phyloP scores from a whole-genome alignment of 2,113 vertebrate species.

The Mionectes macconnelli region DNA sequence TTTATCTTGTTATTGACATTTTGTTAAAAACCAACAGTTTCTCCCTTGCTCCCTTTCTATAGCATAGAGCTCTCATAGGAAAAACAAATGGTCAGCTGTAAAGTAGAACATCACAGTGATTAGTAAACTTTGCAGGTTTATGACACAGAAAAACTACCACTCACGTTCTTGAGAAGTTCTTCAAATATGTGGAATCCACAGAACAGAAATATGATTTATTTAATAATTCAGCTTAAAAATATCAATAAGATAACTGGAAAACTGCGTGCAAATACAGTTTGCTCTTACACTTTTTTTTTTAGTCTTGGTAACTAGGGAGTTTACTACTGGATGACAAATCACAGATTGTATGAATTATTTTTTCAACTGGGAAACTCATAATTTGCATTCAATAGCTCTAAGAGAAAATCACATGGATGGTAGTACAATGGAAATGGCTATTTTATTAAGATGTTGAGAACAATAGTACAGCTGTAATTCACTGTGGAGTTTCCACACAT shows the following conservation, averaged over 20 bases:
- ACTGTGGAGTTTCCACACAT: constrained; percentile 17
- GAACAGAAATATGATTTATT: neutral
- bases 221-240: neutral
- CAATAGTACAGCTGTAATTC: constrained; percentile 50
- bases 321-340: constrained; percentile 27
- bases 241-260: neutral
- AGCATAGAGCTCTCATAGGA: neutral
- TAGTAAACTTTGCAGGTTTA: neutral
- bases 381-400: constrained; percentile 25
- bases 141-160: neutral
- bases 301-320: neutral
- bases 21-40: neutral
- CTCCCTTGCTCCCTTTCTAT: neutral
- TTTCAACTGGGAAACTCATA: constrained; percentile 19
- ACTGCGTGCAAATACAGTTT: neutral
- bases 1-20: neutral
- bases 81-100: neutral
- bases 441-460: constrained; percentile 56
- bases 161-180: neutral
- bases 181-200: neutral
- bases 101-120: neutral
- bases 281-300: neutral
- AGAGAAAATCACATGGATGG: constrained; percentile 33
- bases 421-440: constrained; percentile 24
- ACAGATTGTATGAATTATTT: neutral